Conservation (phyloP, 1,140 invertebrate genomes). For the Leptestheria dahalacensis region DNA sequence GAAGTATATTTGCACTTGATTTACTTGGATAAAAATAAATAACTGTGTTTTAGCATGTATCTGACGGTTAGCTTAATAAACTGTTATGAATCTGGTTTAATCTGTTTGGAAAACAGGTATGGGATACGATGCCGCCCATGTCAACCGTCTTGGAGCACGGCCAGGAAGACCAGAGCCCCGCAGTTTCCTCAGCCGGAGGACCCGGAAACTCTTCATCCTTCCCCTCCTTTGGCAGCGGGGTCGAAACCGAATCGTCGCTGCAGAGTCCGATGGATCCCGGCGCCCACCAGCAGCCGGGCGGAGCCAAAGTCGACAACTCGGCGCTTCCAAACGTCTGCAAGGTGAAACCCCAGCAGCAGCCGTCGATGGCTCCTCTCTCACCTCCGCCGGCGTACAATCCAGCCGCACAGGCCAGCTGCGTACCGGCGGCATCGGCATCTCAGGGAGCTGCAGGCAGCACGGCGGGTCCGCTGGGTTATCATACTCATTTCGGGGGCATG, state of each 20-base stretch:
- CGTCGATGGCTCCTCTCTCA: slow-evolving; percentile 35
- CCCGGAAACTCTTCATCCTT: slow-evolving; percentile 31
- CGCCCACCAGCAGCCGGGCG: slow-evolving; percentile 17
- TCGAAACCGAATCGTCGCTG: slow-evolving; percentile 17
- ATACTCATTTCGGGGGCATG: slow-evolving; percentile 50
- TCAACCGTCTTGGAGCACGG: slow-evolving; percentile 51
- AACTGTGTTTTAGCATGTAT: too few relatives aligned
- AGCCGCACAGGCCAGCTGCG: slow-evolving; percentile 24
- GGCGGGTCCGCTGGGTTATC: slow-evolving; percentile 17
- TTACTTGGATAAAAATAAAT: too few relatives aligned
- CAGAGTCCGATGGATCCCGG: slow-evolving; percentile 20
- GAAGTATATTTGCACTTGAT: too few relatives aligned
- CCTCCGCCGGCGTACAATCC: slow-evolving; percentile 48
- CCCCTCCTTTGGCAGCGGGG: slow-evolving; percentile 22
- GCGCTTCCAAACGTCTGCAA: slow-evolving; percentile 45
- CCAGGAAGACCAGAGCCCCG: slow-evolving; percentile 27
- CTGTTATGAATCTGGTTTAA: background rate
- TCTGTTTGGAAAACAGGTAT: slow-evolving; percentile 30
- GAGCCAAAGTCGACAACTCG: slow-evolving; percentile 15
- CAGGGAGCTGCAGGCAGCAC: slow-evolving; percentile 16
- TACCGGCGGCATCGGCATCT: slow-evolving; percentile 17
- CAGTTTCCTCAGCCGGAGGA: slow-evolving; percentile 22
- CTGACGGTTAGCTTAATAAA: too few relatives aligned
- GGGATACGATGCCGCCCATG: slow-evolving; percentile 54
- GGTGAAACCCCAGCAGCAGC: slow-evolving; percentile 52